phyloP scores from a whole-genome alignment of 2,113 vertebrate genomes.

The Festucalex cinctus region DNA sequence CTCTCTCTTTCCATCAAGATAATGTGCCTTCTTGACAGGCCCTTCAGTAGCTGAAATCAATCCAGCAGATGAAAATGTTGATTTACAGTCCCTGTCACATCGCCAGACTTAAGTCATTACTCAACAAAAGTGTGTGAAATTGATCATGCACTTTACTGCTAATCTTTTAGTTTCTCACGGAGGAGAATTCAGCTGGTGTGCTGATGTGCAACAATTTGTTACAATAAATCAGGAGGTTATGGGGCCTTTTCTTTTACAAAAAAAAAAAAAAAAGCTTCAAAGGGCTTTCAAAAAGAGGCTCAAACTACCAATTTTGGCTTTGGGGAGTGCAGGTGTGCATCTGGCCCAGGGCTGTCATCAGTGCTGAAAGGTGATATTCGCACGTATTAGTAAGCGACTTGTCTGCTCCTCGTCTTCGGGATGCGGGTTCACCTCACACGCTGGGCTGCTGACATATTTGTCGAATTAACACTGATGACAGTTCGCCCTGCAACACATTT shows the following conservation, averaged over 20 bases:
- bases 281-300: slow-evolving; percentile 35
- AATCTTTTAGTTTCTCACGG: slow-evolving; percentile 4
- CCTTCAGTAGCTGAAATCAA: slow-evolving; percentile 30
- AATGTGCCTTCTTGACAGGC: slow-evolving; percentile 21
- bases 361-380: slow-evolving; percentile 64
- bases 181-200: not conserved
- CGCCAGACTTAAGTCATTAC: slow-evolving; percentile 13
- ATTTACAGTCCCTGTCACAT: slow-evolving; percentile 22
- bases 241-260: slow-evolving; percentile 12
- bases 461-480: not conserved
- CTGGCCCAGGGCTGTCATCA: slow-evolving; percentile 40
- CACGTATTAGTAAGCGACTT: slow-evolving; percentile 54
- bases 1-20: slow-evolving; percentile 36
- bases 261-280: slow-evolving; percentile 32
- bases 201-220: slow-evolving; percentile 19
- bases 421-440: slow-evolving; percentile 9
- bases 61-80: slow-evolving; percentile 38
- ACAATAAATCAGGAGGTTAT: slow-evolving; percentile 31
- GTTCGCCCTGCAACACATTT: not conserved
- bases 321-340: slow-evolving; percentile 62
- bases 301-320: slow-evolving; percentile 47
- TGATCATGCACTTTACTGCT: not conserved
- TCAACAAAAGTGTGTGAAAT: slow-evolving; percentile 10
- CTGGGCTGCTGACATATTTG: not conserved
- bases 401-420: slow-evolving; percentile 28